phyloP scores from a whole-genome alignment of 2,797 vertebrate species.

The Ctenopoma multispine region DNA sequence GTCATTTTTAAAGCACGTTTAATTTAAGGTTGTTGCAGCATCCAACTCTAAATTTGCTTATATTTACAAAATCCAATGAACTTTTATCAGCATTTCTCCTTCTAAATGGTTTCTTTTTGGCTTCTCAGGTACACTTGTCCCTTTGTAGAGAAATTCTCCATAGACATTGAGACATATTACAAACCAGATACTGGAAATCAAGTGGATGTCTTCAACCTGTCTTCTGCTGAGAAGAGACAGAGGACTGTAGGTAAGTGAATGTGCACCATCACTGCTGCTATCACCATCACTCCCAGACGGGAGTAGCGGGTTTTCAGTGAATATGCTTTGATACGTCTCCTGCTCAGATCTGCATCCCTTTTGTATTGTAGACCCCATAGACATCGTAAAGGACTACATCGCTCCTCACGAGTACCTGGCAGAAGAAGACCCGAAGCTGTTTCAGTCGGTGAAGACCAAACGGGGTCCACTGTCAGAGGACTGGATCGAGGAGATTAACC shows the following conservation, averaged over 20 bases:
- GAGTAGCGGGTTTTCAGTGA: constrained; percentile 22
- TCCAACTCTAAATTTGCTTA: no score
- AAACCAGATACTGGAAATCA: constrained; percentile 94
- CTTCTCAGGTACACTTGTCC: constrained; percentile 93
- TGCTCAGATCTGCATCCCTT: constrained; percentile 9
- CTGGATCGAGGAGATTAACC: constrained; percentile 93
- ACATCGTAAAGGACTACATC: constrained; percentile 97
- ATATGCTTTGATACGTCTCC: neutral
- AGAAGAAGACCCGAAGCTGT: constrained; percentile 95
- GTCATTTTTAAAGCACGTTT: no score
- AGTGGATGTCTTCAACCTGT: constrained; percentile 92
- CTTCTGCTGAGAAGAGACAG: constrained; percentile 92
- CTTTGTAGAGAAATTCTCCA: constrained; percentile 99
- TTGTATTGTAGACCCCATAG: constrained; percentile 89
- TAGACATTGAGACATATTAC: constrained; percentile 98
- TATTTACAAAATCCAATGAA: no score
- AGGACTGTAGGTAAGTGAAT: constrained; percentile 86
- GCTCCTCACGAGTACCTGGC: constrained; percentile 93
- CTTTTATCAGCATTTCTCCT: neutral
- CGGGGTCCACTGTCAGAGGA: constrained; percentile 93
- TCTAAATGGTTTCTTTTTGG: neutral
- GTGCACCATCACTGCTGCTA: neutral
- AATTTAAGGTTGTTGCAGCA: no score
- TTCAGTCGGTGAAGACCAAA: constrained; percentile 92
- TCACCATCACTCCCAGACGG: neutral